Evolutionary conservation across 2,797 vertebrate species (phyloP).

Genomic region (Anas flavirostris): DNA sequence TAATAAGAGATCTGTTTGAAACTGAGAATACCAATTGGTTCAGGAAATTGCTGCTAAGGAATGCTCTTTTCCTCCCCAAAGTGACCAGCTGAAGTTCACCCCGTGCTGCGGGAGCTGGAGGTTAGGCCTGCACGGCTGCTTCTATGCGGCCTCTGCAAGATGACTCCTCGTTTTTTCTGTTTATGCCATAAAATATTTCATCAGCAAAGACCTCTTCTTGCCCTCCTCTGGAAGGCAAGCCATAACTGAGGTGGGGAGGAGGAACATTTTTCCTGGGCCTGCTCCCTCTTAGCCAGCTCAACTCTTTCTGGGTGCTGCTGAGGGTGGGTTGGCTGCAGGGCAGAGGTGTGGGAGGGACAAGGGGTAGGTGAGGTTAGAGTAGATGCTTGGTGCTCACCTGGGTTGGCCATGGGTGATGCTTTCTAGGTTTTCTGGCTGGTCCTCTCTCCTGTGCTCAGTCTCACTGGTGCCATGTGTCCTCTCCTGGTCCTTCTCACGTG

Average conservation of each 20-base stretch:
- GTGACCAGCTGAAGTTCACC: neutral
- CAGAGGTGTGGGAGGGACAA: too few species aligned
- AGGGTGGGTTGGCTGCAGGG: too few species aligned
- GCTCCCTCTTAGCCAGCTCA: neutral
- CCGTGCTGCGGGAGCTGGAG: neutral
- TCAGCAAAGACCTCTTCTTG: neutral
- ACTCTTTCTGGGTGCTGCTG: neutral
- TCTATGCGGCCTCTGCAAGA: rapidly evolving
- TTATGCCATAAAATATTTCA: neutral
- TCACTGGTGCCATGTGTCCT: neutral
- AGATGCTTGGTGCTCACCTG: neutral
- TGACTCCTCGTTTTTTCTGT: neutral
- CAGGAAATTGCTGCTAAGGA: slow-evolving; percentile 23
- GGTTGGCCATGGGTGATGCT: neutral
- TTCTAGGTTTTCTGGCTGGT: neutral
- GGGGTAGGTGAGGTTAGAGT: too few species aligned
- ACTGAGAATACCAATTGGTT: neutral
- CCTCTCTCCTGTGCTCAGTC: rapidly evolving
- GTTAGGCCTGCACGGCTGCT: neutral
- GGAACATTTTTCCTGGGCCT: neutral
- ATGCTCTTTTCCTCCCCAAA: neutral
- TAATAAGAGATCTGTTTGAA: neutral
- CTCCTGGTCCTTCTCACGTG: neutral
- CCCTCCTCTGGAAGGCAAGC: neutral
- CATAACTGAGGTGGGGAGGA: neutral